Base-by-base conservation (phyloP, 2,113 vertebrate genomes). In the Mionectes macconnelli region DNA sequence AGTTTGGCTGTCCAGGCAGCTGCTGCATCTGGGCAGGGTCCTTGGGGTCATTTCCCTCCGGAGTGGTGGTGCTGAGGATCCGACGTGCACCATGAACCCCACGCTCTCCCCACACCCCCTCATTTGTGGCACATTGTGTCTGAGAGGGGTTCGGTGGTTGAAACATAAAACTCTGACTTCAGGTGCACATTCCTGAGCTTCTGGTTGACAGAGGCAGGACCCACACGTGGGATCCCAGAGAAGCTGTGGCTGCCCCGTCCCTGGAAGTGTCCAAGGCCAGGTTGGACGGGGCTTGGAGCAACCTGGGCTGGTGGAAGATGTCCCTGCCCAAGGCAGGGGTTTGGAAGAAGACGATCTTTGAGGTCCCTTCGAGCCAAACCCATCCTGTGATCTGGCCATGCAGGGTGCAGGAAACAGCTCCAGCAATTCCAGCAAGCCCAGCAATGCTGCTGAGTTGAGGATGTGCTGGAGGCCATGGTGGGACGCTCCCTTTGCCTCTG, bases 21-120 rank as follows among this genome's bases (percentile, higher is more conserved):
- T 9, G 19, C 1, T 45, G 20, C 3, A 5, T 15, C 72, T 1
- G 0, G 40, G 40, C 30, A 45, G 68, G 35, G 33, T 90, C 20
- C 33, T 70, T 1, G 2, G 53, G 2, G 12, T 21, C 23, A 2
- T 18, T 63, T 31, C 16, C 39, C 25, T 31, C 64, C 1, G 6
- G 5, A 24, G 39, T 13, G 4, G 21, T 3, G 8, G 30, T 45
- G 68, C 45, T 1, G 2, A 74, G 59, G 39, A 18, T 63, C 60
- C 20, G 8, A 7, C 0, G 0, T 6, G 40, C 60, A 27, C 14
- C 15, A 1, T 0, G 0, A 33, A 2, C 37, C 35, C 49, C 9
- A 9, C 2, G 2, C 12, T 52, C 14, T 28, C 42, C 49, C 35
- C 10, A 0, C 0, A 8, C 24, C 55, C 35, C 27, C 23, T n/a